Evolutionary conservation across 2,113 vertebrate species (phyloP).

Genomic region (Scomber japonicus): DNA sequence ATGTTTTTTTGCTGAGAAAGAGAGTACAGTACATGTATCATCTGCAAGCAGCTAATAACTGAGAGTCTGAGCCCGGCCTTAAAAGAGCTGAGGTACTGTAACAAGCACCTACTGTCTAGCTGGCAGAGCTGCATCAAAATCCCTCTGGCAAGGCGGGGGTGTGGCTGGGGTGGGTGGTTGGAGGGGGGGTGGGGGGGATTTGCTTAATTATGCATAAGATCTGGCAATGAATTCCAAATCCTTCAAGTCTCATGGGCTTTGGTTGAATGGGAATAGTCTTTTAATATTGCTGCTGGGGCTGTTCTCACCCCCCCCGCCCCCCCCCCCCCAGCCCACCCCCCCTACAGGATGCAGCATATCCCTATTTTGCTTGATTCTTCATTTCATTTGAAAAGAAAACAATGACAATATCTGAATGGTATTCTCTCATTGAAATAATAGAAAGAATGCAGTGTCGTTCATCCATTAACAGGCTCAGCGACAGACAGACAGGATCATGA

Average conservation of each 20-base stretch:
- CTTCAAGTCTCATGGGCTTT: conserved; percentile 71
- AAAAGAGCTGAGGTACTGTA: conserved; percentile 42
- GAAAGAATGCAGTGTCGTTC: conserved; percentile 3
- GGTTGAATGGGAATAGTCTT: conserved; percentile 65
- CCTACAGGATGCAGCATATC: background rate
- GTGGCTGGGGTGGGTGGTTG: conserved; percentile 28
- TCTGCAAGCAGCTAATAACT: conserved; percentile 27
- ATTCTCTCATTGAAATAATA: conserved; percentile 30
- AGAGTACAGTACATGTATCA: background rate
- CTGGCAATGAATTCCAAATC: conserved; percentile 77
- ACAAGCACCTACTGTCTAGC: conserved; percentile 46
- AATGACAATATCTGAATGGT: conserved; percentile 8
- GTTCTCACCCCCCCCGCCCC: background rate
- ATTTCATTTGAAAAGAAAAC: conserved; percentile 43
- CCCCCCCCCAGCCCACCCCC: background rate
- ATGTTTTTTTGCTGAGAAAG: conserved; percentile 37
- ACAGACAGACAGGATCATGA: background rate
- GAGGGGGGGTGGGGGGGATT: conserved; percentile 27
- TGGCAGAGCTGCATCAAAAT: conserved; percentile 56
- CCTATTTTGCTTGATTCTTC: conserved; percentile 22
- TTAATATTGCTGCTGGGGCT: conserved; percentile 61
- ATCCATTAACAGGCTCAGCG: conserved; percentile 4
- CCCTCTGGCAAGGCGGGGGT: conserved; percentile 42
- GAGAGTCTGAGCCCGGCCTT: conserved; percentile 22
- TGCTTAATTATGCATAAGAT: conserved; percentile 83